A percentile compares a stretch with the other conserved stretches of the same genome.
Conservation (phyloP, 1,140 invertebrate species). For the Luehdorfia chinensis region DNA sequence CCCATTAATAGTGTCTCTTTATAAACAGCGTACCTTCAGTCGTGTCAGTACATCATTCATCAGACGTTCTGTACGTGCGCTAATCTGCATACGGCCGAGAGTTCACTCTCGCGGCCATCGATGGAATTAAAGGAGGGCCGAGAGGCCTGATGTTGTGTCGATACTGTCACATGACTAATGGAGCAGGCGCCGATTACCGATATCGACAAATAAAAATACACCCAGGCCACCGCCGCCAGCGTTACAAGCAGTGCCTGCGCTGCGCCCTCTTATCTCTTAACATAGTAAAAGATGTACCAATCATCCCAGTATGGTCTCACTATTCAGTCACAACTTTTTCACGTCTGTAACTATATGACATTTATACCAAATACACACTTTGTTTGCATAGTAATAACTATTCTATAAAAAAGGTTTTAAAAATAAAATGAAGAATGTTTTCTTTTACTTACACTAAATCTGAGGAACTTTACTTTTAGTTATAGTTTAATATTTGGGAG, state of each 20-base stretch:
- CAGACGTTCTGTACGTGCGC: constrained; percentile 51
- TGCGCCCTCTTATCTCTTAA: no score
- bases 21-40: not conserved
- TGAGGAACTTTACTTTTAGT: no score
- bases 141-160: constrained; percentile 63
- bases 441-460: no score
- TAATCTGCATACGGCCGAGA: constrained; percentile 57
- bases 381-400: no score
- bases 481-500: no score
- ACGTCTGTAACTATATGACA: no score
- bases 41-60: constrained; percentile 61
- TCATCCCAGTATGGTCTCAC: no score
- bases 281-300: not conserved
- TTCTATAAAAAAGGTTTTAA: no score
- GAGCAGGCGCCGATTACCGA: constrained; percentile 68
- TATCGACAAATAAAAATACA: constrained; percentile 70
- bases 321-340: no score
- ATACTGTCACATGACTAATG: constrained; percentile 75
- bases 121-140: constrained; percentile 61
- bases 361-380: no score
- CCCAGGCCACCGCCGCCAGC: constrained; percentile 40
- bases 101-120: constrained; percentile 46
- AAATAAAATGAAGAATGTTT: no score
- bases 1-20: constrained; percentile 12
- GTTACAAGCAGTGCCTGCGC: no score